Evolutionary conservation across 2,113 vertebrate species (phyloP).

Genomic region (rabbit (Oryctolagus cuniculus)): mOryCun1.1 NC_091451.1:27247001-27247500

Average conservation of each 20-base stretch:
- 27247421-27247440: background rate
- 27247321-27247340: constrained; percentile 2
- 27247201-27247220: background rate
- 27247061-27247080: background rate
- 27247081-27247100: background rate
- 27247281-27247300: background rate
- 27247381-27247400: background rate
- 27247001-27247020: background rate
- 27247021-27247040: background rate
- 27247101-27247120: background rate
- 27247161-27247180: background rate
- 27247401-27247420: background rate
- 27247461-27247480: background rate
- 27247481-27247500: background rate
- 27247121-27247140: background rate
- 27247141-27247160: background rate
- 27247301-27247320: background rate
- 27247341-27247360: background rate
- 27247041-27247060: background rate
- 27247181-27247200: background rate
- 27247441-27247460: background rate
- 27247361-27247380: background rate
- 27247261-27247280: background rate
- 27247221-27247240: background rate
- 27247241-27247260: background rate